Conservation (phyloP, 2,888 invertebrate species). For the Latrodectus elegans region DNA sequence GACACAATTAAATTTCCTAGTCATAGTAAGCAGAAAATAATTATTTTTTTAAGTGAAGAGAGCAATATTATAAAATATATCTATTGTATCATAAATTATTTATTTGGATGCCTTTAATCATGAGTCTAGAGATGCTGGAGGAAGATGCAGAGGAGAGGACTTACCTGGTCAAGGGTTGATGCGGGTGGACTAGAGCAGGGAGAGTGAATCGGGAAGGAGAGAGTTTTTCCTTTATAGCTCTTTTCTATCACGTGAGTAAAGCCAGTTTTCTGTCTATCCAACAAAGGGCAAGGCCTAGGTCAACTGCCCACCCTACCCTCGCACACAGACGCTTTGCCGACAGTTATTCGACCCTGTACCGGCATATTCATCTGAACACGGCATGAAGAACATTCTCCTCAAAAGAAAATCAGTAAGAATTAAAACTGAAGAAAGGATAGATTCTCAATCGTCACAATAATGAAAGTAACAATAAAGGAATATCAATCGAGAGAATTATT, state of each 20-base stretch:
- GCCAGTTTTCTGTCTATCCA: conserved; percentile 48
- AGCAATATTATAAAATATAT: too few species aligned
- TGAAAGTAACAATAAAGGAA: too few species aligned
- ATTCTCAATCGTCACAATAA: too few species aligned
- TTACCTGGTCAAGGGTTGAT: conserved; percentile 8
- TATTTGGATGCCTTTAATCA: neutral
- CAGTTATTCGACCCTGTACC: neutral
- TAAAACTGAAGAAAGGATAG: too few species aligned
- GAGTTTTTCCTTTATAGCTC: conserved; percentile 51
- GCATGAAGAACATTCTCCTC: too few species aligned
- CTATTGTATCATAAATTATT: too few species aligned
- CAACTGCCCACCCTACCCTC: conserved; percentile 19
- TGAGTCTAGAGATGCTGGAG: neutral
- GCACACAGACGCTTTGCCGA: conserved; percentile 27
- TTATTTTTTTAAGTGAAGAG: too few species aligned
- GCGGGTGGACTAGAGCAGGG: conserved; percentile 42
- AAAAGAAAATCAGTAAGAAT: too few species aligned
- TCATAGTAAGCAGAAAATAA: too few species aligned
- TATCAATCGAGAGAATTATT: too few species aligned
- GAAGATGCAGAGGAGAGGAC: neutral
- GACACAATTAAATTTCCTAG: too few species aligned
- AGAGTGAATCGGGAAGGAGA: conserved; percentile 38
- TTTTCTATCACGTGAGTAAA: conserved; percentile 49
- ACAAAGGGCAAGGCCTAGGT: conserved; percentile 58
- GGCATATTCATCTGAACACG: too few species aligned